These are phyloP conservation scores for Epizoanthus scotinus DNA, from an alignment of 92 coral and sea anemone species.

Conservation along the genomic window DNA sequence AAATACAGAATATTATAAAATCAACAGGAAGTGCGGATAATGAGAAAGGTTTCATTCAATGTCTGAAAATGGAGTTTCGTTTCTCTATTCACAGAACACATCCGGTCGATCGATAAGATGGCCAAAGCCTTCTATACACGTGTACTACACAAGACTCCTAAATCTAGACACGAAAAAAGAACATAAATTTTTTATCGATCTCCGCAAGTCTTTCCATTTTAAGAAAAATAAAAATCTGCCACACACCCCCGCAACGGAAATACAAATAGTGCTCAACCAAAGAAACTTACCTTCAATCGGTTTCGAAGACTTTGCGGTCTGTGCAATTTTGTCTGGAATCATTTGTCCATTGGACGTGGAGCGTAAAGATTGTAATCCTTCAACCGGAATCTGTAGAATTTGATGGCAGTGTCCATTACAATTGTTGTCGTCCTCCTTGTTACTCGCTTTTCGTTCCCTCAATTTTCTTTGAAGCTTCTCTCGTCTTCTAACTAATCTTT, in stretches of 20 bases:
- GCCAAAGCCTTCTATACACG: slow-evolving; percentile 12
- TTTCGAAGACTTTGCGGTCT: slow-evolving; percentile 3
- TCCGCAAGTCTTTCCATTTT: background rate
- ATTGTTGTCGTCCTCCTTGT: slow-evolving; percentile 67
- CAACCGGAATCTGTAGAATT: slow-evolving; percentile 78
- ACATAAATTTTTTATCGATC: background rate
- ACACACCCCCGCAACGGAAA: slow-evolving; percentile 46
- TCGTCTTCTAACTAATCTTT: slow-evolving; percentile 75
- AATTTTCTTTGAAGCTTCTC: slow-evolving; percentile 93
- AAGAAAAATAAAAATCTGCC: slow-evolving; percentile 4
- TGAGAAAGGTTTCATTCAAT: background rate
- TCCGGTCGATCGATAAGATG: slow-evolving; percentile 32
- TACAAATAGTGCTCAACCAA: background rate
- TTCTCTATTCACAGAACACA: slow-evolving; percentile 1
- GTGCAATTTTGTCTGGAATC: background rate
- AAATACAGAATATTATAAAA: background rate
- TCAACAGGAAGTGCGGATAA: slow-evolving; percentile 31
- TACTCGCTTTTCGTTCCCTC: slow-evolving; percentile 81
- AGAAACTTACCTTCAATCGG: slow-evolving; percentile 4
- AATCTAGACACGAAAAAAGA: background rate
- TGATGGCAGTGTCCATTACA: slow-evolving; percentile 87
- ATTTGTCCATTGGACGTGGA: slow-evolving; percentile 41
- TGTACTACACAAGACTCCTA: slow-evolving; percentile 13
- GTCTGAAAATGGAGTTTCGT: background rate
- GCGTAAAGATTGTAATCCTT: slow-evolving; percentile 66